Percentiles rank a stretch among this genome's conserved stretches.
These are phyloP conservation scores for Herminia tarsipennalis DNA, from an alignment of 2,888 invertebrate genomes.

Conservation along the genomic window DNA sequence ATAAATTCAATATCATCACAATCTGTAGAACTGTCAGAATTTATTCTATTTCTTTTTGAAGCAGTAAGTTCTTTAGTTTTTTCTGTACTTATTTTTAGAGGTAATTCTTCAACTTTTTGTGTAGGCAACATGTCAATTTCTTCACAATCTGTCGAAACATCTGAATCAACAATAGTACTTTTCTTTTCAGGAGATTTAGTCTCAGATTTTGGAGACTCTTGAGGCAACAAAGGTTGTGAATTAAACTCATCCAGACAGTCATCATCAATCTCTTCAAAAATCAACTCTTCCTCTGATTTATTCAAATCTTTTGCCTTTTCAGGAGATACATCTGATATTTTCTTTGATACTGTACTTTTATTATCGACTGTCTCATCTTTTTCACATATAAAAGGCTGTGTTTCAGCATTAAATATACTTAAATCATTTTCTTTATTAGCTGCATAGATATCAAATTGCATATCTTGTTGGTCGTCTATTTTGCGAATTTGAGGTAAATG, in stretches of 20 bases:
- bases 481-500: conserved; percentile 58
- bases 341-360: conserved; percentile 28
- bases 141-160: conserved; percentile 39
- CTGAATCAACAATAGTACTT: conserved; percentile 18
- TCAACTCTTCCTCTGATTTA: conserved; percentile 63
- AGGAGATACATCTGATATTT: conserved; percentile 8
- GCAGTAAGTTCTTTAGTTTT: background rate
- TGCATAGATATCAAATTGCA: conserved; percentile 58
- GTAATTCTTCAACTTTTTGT: conserved; percentile 33
- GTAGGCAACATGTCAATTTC: conserved; percentile 41
- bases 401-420: conserved; percentile 54
- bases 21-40: conserved; percentile 58
- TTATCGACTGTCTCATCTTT: conserved; percentile 23
- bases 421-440: conserved; percentile 58
- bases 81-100: background rate
- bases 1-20: conserved; percentile 60
- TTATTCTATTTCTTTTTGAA: conserved; percentile 27
- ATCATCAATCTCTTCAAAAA: conserved; percentile 66
- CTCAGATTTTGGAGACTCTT: conserved; percentile 36
- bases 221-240: conserved; percentile 66
- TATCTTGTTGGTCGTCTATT: conserved; percentile 58
- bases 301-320: conserved; percentile 24
- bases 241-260: conserved; percentile 55
- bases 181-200: background rate
- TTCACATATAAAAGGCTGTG: conserved; percentile 40